Base-by-base conservation (phyloP, 2,797 vertebrate genomes). In the Hypotaenidia philippensis region DNA sequence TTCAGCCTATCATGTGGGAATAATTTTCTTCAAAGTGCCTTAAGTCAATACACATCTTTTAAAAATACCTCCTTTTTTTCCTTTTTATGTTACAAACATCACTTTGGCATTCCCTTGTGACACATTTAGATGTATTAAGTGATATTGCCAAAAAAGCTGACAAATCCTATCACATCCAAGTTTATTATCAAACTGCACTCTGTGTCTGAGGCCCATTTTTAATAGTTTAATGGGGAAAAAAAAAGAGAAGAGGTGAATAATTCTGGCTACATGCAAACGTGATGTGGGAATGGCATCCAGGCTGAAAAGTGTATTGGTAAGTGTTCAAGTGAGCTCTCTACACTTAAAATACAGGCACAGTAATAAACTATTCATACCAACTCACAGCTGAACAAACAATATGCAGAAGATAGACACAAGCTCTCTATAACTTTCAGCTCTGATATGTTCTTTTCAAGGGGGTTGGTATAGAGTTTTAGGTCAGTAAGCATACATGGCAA, bases 321-420 rank as follows among this genome's bases (percentile, higher is more conserved):
- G 74, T 74, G 63, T 66, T 78, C n/a, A 77, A 86, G 36, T 79
- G 27, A 95, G 70, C 40, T 53, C 74, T 53, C 75, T 45, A 26
- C 17, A 49, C 52, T 60, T 92, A 74, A 95, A 95, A 93, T 84
- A 94, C 52, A 87, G 88, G 60, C 71, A 23, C 10, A 76, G 27
- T 59, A 74, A 59, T 59, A 63, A 87, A 74, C 23, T 82, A 68
- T 80, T 95, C 93, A 74, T 92, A 87, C 66, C 3, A 1, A n/a
- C 86, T 77, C 88, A 77, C 93, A 96, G 96, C 93, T 95, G 96
- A 95, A 84, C 71, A 96, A 96, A 94, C 93, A 94, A 70, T 10
- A 74, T 38, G 60, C 52, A 97, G 63, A 95, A 91, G 70, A 92
- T 15, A 93, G 77, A 68, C 44, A 89, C 2, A 27, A 87, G 63